phyloP scores from a whole-genome alignment of 2,888 invertebrate species.

The Cheilosia urbana region DNA sequence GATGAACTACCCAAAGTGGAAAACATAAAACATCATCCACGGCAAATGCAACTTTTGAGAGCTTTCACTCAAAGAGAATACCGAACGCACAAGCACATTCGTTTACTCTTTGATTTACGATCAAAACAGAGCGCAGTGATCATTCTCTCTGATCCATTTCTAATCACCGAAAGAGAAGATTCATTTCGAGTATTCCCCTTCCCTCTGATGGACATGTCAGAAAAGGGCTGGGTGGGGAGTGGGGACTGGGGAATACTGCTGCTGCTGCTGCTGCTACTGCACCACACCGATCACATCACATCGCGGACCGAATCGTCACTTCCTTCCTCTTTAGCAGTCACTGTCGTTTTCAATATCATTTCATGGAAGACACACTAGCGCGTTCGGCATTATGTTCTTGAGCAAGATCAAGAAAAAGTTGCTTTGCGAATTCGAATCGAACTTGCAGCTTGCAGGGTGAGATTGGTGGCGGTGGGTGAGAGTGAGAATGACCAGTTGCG shows the following conservation, averaged over 20 bases:
- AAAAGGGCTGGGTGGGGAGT: too few species aligned
- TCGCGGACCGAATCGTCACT: background rate
- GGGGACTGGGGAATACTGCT: too few species aligned
- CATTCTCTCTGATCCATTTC: conserved; percentile 20
- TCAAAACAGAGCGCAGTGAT: conserved; percentile 1
- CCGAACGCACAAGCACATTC: too few species aligned
- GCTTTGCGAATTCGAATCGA: background rate
- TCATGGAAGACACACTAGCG: background rate
- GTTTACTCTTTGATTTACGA: conserved; percentile 15
- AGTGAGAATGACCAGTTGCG: background rate
- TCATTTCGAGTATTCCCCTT: conserved; percentile 2
- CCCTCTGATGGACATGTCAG: too few species aligned
- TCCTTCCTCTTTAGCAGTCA: background rate
- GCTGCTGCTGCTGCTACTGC: too few species aligned
- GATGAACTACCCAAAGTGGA: too few species aligned
- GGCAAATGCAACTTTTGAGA: conserved; percentile 19
- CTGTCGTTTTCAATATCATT: conserved; percentile 40
- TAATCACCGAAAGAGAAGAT: conserved; percentile 30
- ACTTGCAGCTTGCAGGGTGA: background rate
- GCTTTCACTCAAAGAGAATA: conserved; percentile 24
- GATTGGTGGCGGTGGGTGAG: too few species aligned
- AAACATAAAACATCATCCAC: too few species aligned
- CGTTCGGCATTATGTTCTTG: conserved; percentile 4
- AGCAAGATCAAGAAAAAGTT: conserved; percentile 25
- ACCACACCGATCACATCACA: too few species aligned